phyloP scores from a whole-genome alignment of 2,797 vertebrate genomes.

The Cyclopterus lumpus region DNA sequence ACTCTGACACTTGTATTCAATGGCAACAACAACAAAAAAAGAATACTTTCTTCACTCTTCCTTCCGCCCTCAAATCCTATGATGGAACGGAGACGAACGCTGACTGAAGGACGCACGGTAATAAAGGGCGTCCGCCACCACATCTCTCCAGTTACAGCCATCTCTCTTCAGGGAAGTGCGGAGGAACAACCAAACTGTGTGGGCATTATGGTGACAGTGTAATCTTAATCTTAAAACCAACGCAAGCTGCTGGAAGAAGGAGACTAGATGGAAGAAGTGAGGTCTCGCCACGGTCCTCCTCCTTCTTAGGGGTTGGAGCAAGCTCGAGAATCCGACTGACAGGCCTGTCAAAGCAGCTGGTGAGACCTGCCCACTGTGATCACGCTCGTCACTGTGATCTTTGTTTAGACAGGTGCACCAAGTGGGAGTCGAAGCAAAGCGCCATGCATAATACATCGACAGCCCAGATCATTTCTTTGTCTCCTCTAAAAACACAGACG shows the following conservation, averaged over 20 bases:
- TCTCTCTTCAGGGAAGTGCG: conserved; percentile 15
- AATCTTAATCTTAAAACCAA: conserved; percentile 9
- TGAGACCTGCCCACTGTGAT: conserved; percentile 3
- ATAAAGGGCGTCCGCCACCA: conserved; percentile 22
- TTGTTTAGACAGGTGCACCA: conserved; percentile 15
- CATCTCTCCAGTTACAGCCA: conserved; percentile 21
- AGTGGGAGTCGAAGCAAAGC: neutral
- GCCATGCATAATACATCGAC: conserved; percentile 23
- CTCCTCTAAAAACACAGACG: conserved; percentile 9
- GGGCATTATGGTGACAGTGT: neutral
- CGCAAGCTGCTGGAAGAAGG: conserved; percentile 6
- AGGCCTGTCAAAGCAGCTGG: conserved; percentile 7
- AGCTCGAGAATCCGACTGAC: conserved; percentile 10
- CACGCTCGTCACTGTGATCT: conserved; percentile 7
- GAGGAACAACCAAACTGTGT: conserved; percentile 24
- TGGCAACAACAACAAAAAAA: neutral
- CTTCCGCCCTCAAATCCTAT: neutral
- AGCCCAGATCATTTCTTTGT: conserved; percentile 5
- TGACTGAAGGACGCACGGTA: conserved; percentile 47
- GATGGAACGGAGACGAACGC: conserved; percentile 2
- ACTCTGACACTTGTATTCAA: conserved; percentile 23
- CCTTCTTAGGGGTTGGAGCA: neutral
- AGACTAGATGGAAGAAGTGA: neutral
- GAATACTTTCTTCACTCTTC: conserved; percentile 8
- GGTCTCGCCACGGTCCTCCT: neutral